These are phyloP conservation scores for Drosophila nasuta DNA, from an alignment of 1,140 invertebrate species.

Conservation along the genomic window DNA sequence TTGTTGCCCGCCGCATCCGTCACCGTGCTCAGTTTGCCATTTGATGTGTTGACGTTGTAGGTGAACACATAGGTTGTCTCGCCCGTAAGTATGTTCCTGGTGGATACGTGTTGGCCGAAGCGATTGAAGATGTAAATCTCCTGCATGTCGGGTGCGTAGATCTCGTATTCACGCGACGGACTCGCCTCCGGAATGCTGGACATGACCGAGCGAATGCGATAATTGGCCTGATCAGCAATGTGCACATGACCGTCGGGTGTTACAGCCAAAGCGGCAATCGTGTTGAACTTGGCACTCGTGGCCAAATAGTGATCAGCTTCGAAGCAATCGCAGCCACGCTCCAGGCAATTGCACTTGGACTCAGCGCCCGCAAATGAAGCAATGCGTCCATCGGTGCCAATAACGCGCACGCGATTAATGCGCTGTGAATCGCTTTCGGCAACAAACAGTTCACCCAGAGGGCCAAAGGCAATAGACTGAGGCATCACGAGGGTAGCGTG, in stretches of 20 bases:
- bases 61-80: constrained; percentile 96
- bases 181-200: constrained; percentile 95
- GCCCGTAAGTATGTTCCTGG: constrained; percentile 96
- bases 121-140: constrained; percentile 98
- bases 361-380: constrained; percentile 96
- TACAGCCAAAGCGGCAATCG: constrained; percentile 96
- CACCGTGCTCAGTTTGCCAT: constrained; percentile 96
- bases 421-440: constrained; percentile 97
- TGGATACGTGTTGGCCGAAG: constrained; percentile 97
- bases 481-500: constrained; percentile 96
- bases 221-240: constrained; percentile 97
- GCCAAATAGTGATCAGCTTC: constrained; percentile 96
- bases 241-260: constrained; percentile 97
- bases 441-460: constrained; percentile 96
- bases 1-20: constrained; percentile 97
- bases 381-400: constrained; percentile 96
- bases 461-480: constrained; percentile 97
- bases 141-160: constrained; percentile 97
- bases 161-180: constrained; percentile 94
- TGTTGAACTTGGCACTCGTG: constrained; percentile 96
- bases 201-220: constrained; percentile 95
- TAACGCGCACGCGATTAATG: constrained; percentile 95
- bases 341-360: constrained; percentile 97
- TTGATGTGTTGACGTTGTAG: constrained; percentile 98
- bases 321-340: constrained; percentile 95